A percentile compares a stretch with the other conserved stretches of the same genome.
phyloP scores from a whole-genome alignment of 2,113 vertebrate genomes.

The Stictonetta naevosa region DNA sequence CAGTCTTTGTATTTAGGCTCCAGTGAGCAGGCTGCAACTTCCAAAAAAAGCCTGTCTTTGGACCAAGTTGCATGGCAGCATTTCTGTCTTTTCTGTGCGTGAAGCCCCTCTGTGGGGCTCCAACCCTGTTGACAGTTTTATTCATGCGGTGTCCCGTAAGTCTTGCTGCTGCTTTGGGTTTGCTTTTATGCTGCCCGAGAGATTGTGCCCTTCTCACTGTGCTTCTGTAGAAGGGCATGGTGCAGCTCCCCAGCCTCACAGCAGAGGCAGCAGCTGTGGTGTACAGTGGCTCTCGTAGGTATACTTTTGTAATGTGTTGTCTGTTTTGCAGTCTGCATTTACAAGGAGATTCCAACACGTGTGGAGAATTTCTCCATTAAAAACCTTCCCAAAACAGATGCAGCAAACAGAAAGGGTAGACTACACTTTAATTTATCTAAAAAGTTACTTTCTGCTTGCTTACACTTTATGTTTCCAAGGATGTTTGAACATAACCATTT shows the following conservation, averaged over 20 bases:
- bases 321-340: not conserved
- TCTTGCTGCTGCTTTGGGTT: not conserved
- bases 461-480: not conserved
- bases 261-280: not conserved
- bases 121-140: not conserved
- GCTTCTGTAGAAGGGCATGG: not conserved
- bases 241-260: not conserved
- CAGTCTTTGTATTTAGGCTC: not conserved
- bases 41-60: not conserved
- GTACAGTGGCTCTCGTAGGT: not conserved
- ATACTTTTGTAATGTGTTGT: not conserved
- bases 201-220: not conserved
- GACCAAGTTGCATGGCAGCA: not conserved
- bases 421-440: not conserved
- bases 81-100: not conserved
- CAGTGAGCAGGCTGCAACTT: not conserved
- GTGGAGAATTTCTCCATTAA: not conserved
- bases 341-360: not conserved
- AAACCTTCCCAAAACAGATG: conserved; percentile 12
- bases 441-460: not conserved
- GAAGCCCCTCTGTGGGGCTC: not conserved
- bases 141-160: not conserved
- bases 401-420: not conserved
- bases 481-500: not conserved
- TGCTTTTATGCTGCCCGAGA: not conserved